Base-by-base conservation (phyloP, 2,888 invertebrate genomes). In the Trissolcus japonicus region DNA sequence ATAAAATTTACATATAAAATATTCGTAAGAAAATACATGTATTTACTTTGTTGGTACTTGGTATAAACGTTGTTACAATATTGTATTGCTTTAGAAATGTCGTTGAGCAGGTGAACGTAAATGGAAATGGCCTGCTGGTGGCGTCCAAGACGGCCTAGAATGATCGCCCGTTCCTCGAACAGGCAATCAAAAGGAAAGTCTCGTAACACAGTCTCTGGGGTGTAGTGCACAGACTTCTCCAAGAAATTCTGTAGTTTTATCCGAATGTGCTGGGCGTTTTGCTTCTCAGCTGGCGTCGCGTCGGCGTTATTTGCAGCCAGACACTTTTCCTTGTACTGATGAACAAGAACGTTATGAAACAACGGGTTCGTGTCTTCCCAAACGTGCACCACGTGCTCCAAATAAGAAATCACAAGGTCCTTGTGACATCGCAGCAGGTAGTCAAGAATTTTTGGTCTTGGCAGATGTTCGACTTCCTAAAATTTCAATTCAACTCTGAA, bases 61-160 rank as follows among this genome's bases (percentile, higher is more conserved):
- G 90, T 88, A 83, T 93, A 94, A 55, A 95, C 93, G 78, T 92
- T 93, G 81, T 94, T 92, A 86, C 97, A 97, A 89, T 97, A 99
- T 68, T 93, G 91, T 77, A 95, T 94, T 0, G 99, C 99, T 85
- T 94, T 93, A 4, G 93, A 90, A 0, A 95, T 92, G 88, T 99
- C 95, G 48, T 96, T 90, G 71, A 99, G 91, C 40, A 97, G 93
- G 83, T 96, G 94, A 17, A 98, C 93, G 88, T 98, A 98, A 85
- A 99, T 96, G 0, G 95, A 94, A 55, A 99, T 90, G 0, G 97
- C 98, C 87, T 98, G 95, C 84, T 98, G 96, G 87, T 99, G 98
- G 78, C 95, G 91, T 0, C 96, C 96, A 21, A 98, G 90, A 82
- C 95, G 94, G 0, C 98, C 98, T 50, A 98, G 90, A 76, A 99